Percentiles rank a stretch among this genome's conserved stretches.
These are phyloP conservation scores for Falco biarmicus DNA, from an alignment of 2,797 vertebrate genomes.

Conservation along the genomic window DNA sequence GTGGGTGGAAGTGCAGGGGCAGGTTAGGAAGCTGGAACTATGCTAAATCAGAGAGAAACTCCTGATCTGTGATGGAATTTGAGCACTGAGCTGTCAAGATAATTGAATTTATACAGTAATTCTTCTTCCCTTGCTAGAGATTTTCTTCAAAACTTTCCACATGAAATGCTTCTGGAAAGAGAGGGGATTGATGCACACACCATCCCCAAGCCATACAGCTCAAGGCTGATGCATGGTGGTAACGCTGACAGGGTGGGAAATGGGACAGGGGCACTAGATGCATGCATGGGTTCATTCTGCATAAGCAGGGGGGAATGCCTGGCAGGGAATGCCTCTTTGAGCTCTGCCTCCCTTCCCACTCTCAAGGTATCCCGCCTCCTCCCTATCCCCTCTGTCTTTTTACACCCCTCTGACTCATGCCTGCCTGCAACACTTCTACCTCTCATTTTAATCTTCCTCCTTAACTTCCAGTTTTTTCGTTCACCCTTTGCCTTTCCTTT, in stretches of 20 bases:
- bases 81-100: conserved; percentile 25
- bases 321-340: background rate
- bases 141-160: background rate
- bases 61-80: conserved; percentile 39
- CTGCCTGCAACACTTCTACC: background rate
- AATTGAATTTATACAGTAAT: conserved; percentile 48
- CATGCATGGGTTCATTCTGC: background rate
- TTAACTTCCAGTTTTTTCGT: background rate
- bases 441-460: background rate
- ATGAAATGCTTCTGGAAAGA: background rate
- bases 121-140: background rate
- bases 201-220: background rate
- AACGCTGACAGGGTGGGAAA: background rate
- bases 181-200: background rate
- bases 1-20: conserved; percentile 3
- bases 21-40: conserved; percentile 31
- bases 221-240: background rate
- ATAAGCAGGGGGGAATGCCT: background rate
- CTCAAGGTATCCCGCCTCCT: background rate
- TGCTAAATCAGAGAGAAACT: conserved; percentile 41
- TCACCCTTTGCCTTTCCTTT: background rate
- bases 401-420: background rate
- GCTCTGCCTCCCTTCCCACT: background rate
- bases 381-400: background rate
- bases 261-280: background rate